phyloP scores from a whole-genome alignment of 2,113 vertebrate genomes.

The Gallinago paraguaiae region DNA sequence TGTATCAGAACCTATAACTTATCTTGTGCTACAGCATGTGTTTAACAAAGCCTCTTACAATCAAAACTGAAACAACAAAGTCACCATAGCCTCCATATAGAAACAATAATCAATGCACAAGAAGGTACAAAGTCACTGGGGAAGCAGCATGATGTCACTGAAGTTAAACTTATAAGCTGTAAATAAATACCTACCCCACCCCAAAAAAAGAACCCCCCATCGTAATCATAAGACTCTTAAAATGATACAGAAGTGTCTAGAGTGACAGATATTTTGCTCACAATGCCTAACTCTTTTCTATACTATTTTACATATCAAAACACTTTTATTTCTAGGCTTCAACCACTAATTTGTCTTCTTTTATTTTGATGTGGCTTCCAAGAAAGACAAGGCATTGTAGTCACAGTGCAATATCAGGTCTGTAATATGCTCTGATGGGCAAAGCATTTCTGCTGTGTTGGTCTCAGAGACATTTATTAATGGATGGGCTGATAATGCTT shows the following conservation, averaged over 20 bases:
- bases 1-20: neutral
- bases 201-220: neutral
- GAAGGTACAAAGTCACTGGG: neutral
- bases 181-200: neutral
- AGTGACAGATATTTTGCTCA: neutral
- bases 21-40: neutral
- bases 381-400: slow-evolving; percentile 4
- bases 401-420: neutral
- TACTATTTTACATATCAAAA: slow-evolving; percentile 50
- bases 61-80: neutral
- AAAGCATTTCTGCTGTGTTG: slow-evolving; percentile 38
- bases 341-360: slow-evolving; percentile 31
- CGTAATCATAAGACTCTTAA: neutral
- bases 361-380: slow-evolving; percentile 35
- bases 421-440: slow-evolving; percentile 18
- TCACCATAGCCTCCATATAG: neutral
- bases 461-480: slow-evolving; percentile 59
- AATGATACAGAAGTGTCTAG: neutral
- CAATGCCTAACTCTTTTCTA: neutral
- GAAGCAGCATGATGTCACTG: neutral
- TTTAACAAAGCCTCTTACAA: neutral
- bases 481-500: slow-evolving; percentile 44
- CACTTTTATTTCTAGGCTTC: slow-evolving; percentile 7
- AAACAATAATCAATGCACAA: neutral
- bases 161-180: slow-evolving; percentile 12